phyloP scores from a whole-genome alignment of 2,113 vertebrate species.

The Accipiter cooperii region DNA sequence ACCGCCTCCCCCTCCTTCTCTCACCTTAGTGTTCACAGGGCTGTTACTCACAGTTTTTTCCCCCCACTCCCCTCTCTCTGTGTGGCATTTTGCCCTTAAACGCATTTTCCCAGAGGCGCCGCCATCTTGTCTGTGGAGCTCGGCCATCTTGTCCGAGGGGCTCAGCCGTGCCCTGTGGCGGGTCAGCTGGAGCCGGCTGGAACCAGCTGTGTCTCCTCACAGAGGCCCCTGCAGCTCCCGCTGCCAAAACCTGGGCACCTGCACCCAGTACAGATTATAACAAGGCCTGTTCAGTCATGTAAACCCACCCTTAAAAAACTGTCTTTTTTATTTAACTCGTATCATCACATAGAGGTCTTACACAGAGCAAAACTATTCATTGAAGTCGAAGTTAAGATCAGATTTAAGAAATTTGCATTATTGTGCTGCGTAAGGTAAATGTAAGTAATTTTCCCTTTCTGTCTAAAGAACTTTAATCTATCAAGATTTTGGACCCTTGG shows the following conservation, averaged over 20 bases:
- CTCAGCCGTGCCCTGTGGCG: accelerated
- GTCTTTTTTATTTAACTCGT: not conserved
- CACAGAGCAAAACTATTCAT: not conserved
- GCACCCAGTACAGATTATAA: not conserved
- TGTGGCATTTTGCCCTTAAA: not conserved
- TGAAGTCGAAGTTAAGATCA: not conserved
- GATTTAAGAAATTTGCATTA: not conserved
- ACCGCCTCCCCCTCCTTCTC: not conserved
- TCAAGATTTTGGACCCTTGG: not conserved
- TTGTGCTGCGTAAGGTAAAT: not conserved
- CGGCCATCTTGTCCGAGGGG: not conserved
- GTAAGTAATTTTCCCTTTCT: not conserved
- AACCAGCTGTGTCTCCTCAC: accelerated
- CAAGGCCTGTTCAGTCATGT: not conserved
- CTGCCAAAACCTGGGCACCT: accelerated
- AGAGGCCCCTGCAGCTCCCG: accelerated
- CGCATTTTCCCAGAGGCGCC: accelerated
- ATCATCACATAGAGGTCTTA: not conserved
- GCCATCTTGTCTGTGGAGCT: not conserved
- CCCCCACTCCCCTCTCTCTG: not conserved
- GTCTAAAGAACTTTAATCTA: not conserved
- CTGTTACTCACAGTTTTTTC: not conserved
- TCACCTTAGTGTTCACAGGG: not conserved
- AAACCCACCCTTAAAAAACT: not conserved
- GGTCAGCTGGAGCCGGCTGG: not conserved